phyloP scores from a whole-genome alignment of 2,797 vertebrate genomes.

The Phoxinus dragarum region DNA sequence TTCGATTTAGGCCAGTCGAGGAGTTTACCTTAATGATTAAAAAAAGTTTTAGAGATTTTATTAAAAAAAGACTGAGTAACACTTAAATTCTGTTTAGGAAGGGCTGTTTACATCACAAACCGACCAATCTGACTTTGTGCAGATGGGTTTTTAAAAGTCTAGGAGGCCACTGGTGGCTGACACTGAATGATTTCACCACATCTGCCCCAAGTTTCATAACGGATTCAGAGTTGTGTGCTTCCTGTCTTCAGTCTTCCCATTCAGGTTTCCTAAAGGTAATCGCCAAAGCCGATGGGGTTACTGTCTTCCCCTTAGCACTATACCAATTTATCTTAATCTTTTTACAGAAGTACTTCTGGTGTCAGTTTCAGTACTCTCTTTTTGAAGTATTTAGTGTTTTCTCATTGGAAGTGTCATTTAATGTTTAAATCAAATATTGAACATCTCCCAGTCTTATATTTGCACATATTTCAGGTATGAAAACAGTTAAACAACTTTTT shows the following conservation, averaged over 20 bases:
- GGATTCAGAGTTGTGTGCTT: conserved; percentile 56
- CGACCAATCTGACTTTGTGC: conserved; percentile 33
- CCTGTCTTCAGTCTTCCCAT: conserved; percentile 53
- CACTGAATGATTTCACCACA: conserved; percentile 48
- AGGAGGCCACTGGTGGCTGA: conserved; percentile 26
- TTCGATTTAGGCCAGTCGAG: conserved; percentile 40
- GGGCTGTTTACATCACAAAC: conserved; percentile 44
- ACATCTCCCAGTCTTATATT: conserved; percentile 10
- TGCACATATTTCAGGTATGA: conserved; percentile 28
- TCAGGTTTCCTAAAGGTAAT: conserved; percentile 29
- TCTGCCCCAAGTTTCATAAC: conserved; percentile 15
- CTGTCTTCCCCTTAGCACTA: conserved; percentile 42
- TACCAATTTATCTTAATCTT: conserved; percentile 8
- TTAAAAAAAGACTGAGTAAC: not conserved
- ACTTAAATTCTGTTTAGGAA: conserved; percentile 17
- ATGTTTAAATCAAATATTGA: conserved; percentile 26
- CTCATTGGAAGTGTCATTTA: conserved; percentile 1
- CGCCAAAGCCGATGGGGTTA: conserved; percentile 14
- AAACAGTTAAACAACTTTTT: conserved; percentile 3
- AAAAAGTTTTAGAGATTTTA: not conserved
- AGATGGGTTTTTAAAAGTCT: conserved; percentile 42
- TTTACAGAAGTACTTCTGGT: conserved; percentile 38
- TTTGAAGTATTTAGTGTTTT: conserved; percentile 22
- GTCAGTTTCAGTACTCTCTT: conserved; percentile 47
- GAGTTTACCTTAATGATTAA: conserved; percentile 23